These are phyloP conservation scores for Cheilosia pagana DNA, from an alignment of 2,888 invertebrate species.

Conservation along the genomic window DNA sequence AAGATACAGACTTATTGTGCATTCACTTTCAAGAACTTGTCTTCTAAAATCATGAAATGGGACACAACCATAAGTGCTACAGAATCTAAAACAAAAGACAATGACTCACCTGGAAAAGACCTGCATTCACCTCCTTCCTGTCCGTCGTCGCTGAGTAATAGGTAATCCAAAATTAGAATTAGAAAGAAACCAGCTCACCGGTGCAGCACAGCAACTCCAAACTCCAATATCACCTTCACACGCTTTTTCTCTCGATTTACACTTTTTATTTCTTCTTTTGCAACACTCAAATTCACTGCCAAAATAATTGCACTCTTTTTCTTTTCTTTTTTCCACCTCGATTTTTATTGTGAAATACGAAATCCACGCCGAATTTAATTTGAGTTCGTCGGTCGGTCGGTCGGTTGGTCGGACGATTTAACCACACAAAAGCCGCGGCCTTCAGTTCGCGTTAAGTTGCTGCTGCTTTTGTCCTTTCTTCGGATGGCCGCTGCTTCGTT, in stretches of 20 bases:
- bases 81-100: background rate
- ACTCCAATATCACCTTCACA: conserved; percentile 32
- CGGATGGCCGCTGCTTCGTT: conserved; percentile 22
- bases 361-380: conserved; percentile 35
- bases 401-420: background rate
- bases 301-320: conserved; percentile 22
- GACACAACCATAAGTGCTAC: no score
- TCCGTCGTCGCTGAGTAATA: background rate
- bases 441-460: conserved; percentile 45
- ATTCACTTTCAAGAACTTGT: no score
- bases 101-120: conserved; percentile 48
- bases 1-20: no score
- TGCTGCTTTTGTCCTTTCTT: conserved; percentile 50
- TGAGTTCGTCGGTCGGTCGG: background rate
- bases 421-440: conserved; percentile 39
- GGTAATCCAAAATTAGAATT: conserved; percentile 43
- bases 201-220: background rate
- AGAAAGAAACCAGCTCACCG: conserved; percentile 27
- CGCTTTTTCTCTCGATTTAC: background rate
- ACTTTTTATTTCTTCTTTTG: background rate
- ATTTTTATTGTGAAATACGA: background rate
- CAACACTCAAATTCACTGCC: conserved; percentile 21
- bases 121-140: conserved; percentile 27
- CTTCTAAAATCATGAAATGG: no score
- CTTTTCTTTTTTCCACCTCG: background rate